Conservation (phyloP, 1,140 invertebrate species). For the Contarinia nasturtii region DNA sequence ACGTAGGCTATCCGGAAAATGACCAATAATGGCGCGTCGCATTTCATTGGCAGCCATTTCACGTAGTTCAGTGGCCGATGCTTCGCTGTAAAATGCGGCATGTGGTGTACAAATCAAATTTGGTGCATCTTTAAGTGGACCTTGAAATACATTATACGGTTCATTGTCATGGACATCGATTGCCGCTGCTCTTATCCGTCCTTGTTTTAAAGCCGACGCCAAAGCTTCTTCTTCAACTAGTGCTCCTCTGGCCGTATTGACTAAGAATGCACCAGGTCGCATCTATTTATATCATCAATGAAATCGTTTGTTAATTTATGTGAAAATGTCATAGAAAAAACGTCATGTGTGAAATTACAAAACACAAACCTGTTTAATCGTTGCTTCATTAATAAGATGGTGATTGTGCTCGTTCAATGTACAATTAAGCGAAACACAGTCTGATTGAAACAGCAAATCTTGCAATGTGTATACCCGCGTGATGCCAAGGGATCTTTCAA, state of each 20-base stretch:
- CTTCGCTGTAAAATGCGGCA: slow-evolving; percentile 97
- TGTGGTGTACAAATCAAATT: slow-evolving; percentile 97
- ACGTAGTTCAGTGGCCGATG: slow-evolving; percentile 87
- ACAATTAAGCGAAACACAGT: slow-evolving; percentile 72
- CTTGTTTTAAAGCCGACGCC: slow-evolving; percentile 88
- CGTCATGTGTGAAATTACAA: background rate
- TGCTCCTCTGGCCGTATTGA: slow-evolving; percentile 95
- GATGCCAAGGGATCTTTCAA: slow-evolving; percentile 64
- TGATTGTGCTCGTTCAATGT: slow-evolving; percentile 72
- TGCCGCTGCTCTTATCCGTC: slow-evolving; percentile 89
- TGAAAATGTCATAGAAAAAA: too few species aligned
- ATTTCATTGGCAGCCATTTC: slow-evolving; percentile 99
- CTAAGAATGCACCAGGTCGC: slow-evolving; percentile 86
- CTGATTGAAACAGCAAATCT: slow-evolving; percentile 64
- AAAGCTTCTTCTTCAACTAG: slow-evolving; percentile 93
- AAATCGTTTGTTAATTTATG: background rate
- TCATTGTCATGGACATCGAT: slow-evolving; percentile 98
- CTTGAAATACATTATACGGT: slow-evolving; percentile 92
- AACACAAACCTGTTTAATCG: slow-evolving; percentile 55
- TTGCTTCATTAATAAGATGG: slow-evolving; percentile 71
- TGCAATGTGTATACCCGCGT: slow-evolving; percentile 60
- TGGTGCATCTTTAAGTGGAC: slow-evolving; percentile 88
- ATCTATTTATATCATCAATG: slow-evolving; percentile 22
- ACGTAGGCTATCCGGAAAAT: slow-evolving; percentile 89
- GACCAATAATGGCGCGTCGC: slow-evolving; percentile 87